Evolutionary conservation across 2,888 invertebrate species (phyloP).

Genomic region (Andrena trimmerana): DNA sequence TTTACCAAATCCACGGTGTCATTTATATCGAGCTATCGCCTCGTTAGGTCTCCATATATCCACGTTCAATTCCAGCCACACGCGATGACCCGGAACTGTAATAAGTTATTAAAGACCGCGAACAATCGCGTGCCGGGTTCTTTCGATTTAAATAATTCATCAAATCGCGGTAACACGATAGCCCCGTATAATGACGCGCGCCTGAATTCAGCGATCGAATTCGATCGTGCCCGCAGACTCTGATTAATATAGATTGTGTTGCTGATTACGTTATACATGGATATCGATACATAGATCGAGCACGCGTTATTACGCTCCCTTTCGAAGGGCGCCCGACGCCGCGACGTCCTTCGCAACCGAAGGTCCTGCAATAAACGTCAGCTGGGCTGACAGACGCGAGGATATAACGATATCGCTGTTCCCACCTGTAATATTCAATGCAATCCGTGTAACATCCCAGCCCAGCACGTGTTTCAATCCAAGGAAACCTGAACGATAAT

Average conservation of each 20-base stretch:
- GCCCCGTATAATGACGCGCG: not conserved
- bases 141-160: slow-evolving; percentile 7
- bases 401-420: not conserved
- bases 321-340: slow-evolving; percentile 1
- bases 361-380: slow-evolving; percentile 18
- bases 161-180: not conserved
- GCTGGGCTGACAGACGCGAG: not conserved
- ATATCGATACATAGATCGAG: not conserved
- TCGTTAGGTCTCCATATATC: too few species aligned
- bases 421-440: not conserved
- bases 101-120: slow-evolving; percentile 7
- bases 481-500: too few species aligned
- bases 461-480: too few species aligned
- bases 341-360: slow-evolving; percentile 10
- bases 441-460: not conserved
- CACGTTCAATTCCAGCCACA: too few species aligned
- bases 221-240: slow-evolving; percentile 12
- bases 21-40: too few species aligned
- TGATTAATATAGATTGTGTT: slow-evolving; percentile 45
- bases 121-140: not conserved
- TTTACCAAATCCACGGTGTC: too few species aligned
- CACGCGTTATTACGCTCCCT: slow-evolving; percentile 22
- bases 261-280: slow-evolving; percentile 5
- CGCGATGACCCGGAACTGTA: not conserved
- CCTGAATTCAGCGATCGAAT: not conserved